Percentiles rank a stretch among this genome's conserved stretches.
Conservation (phyloP, 1,140 invertebrate genomes). For the Lamellibrachia luymesi region DNA sequence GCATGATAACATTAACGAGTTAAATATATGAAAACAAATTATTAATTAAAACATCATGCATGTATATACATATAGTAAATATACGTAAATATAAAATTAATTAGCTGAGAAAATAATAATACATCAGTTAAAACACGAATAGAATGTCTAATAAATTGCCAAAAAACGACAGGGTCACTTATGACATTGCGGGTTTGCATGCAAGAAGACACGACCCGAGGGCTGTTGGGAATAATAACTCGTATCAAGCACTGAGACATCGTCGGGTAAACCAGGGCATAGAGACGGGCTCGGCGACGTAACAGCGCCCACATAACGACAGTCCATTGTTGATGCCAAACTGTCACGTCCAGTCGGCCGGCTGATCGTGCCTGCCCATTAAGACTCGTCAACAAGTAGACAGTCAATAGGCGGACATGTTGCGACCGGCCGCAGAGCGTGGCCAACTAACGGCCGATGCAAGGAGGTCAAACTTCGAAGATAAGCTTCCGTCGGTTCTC, state of each 20-base stretch:
- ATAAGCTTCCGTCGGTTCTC: background rate
- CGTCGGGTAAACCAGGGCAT: background rate
- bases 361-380: background rate
- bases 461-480: background rate
- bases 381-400: background rate
- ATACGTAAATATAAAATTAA: too few species aligned
- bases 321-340: background rate
- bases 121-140: too few species aligned
- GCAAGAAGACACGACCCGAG: background rate
- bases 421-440: background rate
- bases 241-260: background rate
- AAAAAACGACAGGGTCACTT: background rate
- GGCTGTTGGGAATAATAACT: background rate
- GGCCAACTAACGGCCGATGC: background rate
- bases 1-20: too few species aligned
- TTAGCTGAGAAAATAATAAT: too few species aligned
- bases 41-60: too few species aligned
- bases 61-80: too few species aligned
- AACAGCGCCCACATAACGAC: background rate
- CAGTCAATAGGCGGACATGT: background rate
- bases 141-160: too few species aligned
- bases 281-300: background rate
- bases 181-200: background rate
- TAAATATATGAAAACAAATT: too few species aligned
- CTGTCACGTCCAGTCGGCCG: background rate